Evolutionary conservation across 1,140 invertebrate genomes (phyloP).

Genomic region (Drosophila prosaltans): DNA sequence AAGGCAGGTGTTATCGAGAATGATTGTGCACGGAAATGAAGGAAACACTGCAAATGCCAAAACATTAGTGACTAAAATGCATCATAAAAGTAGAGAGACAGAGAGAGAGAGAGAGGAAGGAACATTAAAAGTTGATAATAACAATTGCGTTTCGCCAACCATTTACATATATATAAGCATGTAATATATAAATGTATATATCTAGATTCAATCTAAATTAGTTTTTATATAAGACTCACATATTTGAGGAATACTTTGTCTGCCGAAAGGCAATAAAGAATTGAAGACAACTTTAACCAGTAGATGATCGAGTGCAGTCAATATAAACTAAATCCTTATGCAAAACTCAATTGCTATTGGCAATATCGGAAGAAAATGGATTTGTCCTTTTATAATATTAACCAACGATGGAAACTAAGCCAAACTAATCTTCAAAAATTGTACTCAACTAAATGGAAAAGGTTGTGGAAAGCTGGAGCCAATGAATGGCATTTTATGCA

Average conservation of each 20-base stretch:
- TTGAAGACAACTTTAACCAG: not conserved
- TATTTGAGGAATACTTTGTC: too few relatives aligned
- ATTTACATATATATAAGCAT: too few relatives aligned
- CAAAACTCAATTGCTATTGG: not conserved
- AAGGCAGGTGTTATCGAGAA: slow-evolving; percentile 6
- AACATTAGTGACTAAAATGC: slow-evolving; percentile 9
- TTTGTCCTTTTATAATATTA: not conserved
- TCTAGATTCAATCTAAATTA: not conserved
- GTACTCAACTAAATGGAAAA: slow-evolving; percentile 54
- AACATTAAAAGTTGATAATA: slow-evolving; percentile 1
- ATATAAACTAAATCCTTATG: not conserved
- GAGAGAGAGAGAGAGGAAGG: not conserved
- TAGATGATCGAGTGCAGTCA: not conserved
- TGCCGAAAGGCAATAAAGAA: too few relatives aligned
- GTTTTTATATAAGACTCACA: too few relatives aligned
- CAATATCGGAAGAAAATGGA: not conserved
- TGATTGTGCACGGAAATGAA: slow-evolving; percentile 19
- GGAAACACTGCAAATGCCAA: slow-evolving; percentile 5
- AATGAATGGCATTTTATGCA: slow-evolving; percentile 72
- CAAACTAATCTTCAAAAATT: slow-evolving; percentile 8
- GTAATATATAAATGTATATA: too few relatives aligned
- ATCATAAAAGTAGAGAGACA: not conserved
- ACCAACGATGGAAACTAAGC: not conserved
- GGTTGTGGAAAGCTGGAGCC: slow-evolving; percentile 38
- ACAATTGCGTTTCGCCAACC: too few relatives aligned